These are phyloP conservation scores for Petrosia ficiformis DNA, from an alignment of 37 sponge, comb jelly and placozoan species.

Conservation along the genomic window DNA sequence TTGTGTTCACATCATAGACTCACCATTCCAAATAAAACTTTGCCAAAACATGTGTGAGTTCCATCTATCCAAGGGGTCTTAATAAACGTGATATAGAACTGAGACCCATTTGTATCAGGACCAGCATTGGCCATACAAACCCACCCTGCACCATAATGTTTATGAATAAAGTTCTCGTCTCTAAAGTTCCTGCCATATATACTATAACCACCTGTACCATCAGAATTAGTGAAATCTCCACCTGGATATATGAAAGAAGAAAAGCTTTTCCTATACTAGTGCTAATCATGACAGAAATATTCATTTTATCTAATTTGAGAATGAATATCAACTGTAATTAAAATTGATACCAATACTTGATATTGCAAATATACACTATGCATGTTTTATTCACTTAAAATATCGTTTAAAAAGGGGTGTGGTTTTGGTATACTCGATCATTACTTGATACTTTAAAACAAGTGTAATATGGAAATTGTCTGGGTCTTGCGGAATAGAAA, in stretches of 20 bases:
- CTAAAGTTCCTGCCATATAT: slow-evolving; percentile 62
- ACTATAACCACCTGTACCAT: slow-evolving; percentile 79
- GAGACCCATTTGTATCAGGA: slow-evolving; percentile 82
- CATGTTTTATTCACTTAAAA: background rate
- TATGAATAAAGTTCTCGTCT: slow-evolving; percentile 81
- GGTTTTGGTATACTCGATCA: too few species aligned
- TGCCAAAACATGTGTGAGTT: slow-evolving; percentile 80
- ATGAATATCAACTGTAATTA: background rate
- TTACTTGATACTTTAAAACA: too few species aligned
- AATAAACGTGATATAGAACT: slow-evolving; percentile 80
- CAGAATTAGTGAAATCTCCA: slow-evolving; percentile 66
- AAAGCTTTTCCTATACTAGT: background rate
- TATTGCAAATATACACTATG: background rate
- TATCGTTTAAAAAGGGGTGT: background rate
- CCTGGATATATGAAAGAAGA: slow-evolving; percentile 11
- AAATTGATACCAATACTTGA: background rate
- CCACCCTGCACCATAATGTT: slow-evolving; percentile 80
- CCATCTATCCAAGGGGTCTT: slow-evolving; percentile 74
- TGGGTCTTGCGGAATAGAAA: too few species aligned
- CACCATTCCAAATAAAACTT: slow-evolving; percentile 80
- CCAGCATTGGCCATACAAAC: slow-evolving; percentile 89
- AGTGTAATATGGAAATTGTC: too few species aligned
- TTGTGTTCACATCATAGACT: background rate
- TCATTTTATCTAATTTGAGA: background rate
- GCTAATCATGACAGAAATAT: background rate